Percentiles rank a stretch among this genome's conserved stretches.
These are phyloP conservation scores for Nesogale talazaci DNA, from an alignment of 2,113 vertebrate genomes.

Conservation along the genomic window DNA sequence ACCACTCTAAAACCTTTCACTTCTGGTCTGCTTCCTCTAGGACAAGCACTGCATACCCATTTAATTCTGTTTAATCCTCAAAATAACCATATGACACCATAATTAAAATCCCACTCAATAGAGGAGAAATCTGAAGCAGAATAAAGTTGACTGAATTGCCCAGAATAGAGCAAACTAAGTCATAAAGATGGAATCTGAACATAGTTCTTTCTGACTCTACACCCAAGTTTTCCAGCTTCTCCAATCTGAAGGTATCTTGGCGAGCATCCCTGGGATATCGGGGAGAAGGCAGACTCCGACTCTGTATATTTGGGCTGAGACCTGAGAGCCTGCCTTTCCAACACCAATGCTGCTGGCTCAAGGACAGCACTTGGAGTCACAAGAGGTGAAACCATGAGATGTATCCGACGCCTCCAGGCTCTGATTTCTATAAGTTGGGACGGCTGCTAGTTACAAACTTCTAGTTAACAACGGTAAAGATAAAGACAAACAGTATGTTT, in stretches of 20 bases:
- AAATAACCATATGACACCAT: background rate
- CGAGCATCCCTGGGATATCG: no score
- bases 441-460: background rate
- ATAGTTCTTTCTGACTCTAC: background rate
- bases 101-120: background rate
- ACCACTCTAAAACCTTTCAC: background rate
- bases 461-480: background rate
- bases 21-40: background rate
- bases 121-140: background rate
- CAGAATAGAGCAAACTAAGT: background rate
- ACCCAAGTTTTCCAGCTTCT: background rate
- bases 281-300: background rate
- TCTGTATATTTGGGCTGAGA: no score
- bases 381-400: background rate
- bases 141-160: background rate
- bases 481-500: background rate
- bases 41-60: background rate
- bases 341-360: background rate
- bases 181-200: background rate
- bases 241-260: fast-evolving
- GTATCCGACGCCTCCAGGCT: background rate
- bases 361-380: background rate
- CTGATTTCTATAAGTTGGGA: background rate
- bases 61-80: background rate
- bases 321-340: background rate